Evolutionary conservation across 2,888 invertebrate genomes (phyloP).

Genomic region (Apamea epomidion): DNA sequence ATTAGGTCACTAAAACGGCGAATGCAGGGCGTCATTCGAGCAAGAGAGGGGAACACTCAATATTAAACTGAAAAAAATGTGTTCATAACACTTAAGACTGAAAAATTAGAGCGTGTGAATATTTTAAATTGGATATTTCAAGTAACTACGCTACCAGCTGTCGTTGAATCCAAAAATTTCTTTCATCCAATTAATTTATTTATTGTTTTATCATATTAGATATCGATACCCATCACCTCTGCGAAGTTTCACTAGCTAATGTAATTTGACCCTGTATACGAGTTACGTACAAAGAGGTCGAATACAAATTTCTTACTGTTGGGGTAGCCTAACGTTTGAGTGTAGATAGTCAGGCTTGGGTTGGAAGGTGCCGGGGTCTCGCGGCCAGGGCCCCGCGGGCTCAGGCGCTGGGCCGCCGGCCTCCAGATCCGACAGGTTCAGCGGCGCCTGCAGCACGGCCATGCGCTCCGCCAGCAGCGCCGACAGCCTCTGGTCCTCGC

Average conservation of each 20-base stretch:
- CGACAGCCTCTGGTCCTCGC: constrained; percentile 56
- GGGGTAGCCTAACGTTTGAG: constrained; percentile 8
- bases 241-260: not conserved
- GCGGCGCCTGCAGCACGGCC: constrained; percentile 1
- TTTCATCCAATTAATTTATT: no score
- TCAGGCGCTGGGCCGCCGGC: not conserved
- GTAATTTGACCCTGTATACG: not conserved
- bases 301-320: constrained; percentile 11
- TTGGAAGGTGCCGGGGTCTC: not conserved
- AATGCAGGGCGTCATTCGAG: no score
- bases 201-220: no score
- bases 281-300: not conserved
- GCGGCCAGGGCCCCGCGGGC: not conserved
- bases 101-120: no score
- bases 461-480: constrained; percentile 46
- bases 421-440: not conserved
- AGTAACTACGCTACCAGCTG: no score
- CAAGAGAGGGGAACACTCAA: no score
- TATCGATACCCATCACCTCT: not conserved
- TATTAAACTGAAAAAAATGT: no score
- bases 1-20: no score
- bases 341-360: constrained; percentile 6
- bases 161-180: no score
- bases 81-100: no score
- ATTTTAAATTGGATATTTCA: no score